Evolutionary conservation across 2,113 vertebrate species (phyloP).

Genomic region (Meriones unguiculatus): DNA sequence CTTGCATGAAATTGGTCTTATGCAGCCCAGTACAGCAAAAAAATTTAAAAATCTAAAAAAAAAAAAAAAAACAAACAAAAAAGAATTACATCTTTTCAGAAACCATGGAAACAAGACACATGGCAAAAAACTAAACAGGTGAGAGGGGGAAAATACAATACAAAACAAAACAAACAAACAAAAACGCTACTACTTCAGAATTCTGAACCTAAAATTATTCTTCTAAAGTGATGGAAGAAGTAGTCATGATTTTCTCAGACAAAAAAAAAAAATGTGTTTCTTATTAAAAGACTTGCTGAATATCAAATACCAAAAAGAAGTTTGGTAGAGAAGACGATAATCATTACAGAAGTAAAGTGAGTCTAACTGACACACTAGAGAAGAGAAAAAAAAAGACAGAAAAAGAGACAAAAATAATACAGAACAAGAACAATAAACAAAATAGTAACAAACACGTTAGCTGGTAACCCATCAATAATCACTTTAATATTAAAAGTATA

Average conservation of each 20-base stretch:
- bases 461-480: neutral
- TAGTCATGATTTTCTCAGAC: neutral
- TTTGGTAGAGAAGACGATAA: neutral
- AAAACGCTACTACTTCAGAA: neutral
- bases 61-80: neutral
- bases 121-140: neutral
- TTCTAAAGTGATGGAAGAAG: slow-evolving; percentile 8
- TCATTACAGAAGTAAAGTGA: neutral
- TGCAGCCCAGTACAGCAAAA: neutral
- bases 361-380: neutral
- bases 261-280: neutral
- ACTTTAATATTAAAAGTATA: neutral
- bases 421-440: neutral
- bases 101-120: neutral
- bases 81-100: neutral
- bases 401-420: neutral
- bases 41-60: no score
- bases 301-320: neutral
- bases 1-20: neutral
- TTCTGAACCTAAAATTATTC: neutral
- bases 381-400: neutral
- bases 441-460: neutral
- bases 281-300: neutral
- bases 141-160: neutral
- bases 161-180: neutral